Evolutionary conservation across 2,797 vertebrate genomes (phyloP), one percentile per base, ranked within the genome.

Genomic region (Sebastolobus altivelis): DNA sequence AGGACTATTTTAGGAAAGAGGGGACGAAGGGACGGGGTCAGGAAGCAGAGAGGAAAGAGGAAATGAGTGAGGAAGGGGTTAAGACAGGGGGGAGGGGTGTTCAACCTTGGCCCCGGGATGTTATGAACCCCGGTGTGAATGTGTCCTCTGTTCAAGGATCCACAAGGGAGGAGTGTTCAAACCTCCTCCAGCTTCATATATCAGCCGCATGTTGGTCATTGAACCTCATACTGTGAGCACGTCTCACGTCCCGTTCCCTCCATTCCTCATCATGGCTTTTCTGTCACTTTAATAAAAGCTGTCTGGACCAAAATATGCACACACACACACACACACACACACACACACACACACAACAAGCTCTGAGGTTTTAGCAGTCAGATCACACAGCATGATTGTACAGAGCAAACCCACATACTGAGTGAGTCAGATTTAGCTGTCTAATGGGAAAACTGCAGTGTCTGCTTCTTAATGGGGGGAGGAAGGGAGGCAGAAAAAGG

Each of bases 61-160:
- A 85, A 83, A 83, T n/a, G 56, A 33, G 76, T 29, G 33, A 79
- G 52, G 79, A 87, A 74, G 38, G 85, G 75, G 80, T 88, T 87
- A 81, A 88, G 68, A 54, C 25, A 16, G 13, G 69, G 82, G 73
- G 77, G 77, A 68, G 43, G 62, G 61, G 56, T 70, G 60, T 75
- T 85, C 61, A 75, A 83, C 65, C 72, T 80, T 80, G 80, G 85
- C 83, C 84, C 77, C 6, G 4, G 78, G 86, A 88, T 75, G 84
- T 88, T 88, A 79, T 88, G 83, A 87, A 88, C 67, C 76, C 61
- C 1, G 1, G 58, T 29, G 74, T 93, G 93, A 94, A 93, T 95
- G 80, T 84, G 85, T 80, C 80, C 85, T 85, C 92, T 95, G 92
- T 93, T 92, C 81, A 75, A 75, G 79, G 68, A 83, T 79, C 89